Conservation (phyloP, 2,888 invertebrate species). For the Creontiades dilutus region DNA sequence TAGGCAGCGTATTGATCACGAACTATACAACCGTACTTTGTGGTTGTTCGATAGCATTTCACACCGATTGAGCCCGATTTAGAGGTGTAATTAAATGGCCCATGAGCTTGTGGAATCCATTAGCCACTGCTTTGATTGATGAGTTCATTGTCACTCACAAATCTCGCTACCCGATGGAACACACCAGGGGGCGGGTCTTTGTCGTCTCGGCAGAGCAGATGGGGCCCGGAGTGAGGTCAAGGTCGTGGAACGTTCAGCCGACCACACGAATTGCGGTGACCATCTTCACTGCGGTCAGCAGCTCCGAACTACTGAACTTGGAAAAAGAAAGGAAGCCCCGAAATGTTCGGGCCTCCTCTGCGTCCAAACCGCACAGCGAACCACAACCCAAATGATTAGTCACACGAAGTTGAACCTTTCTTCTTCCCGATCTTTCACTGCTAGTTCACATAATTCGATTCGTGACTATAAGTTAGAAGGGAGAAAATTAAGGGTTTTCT, state of each 20-base stretch:
- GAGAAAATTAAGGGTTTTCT: too few species aligned
- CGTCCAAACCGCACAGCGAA: background rate
- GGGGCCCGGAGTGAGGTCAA: background rate
- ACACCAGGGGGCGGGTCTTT: background rate
- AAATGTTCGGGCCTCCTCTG: background rate
- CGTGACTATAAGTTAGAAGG: too few species aligned
- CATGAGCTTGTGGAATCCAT: too few species aligned
- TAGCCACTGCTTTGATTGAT: too few species aligned
- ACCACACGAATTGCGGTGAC: constrained; percentile 9
- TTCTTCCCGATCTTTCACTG: background rate
- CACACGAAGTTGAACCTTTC: background rate
- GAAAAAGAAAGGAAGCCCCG: too few species aligned
- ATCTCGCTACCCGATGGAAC: background rate
- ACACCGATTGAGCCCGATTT: too few species aligned
- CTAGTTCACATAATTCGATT: too few species aligned
- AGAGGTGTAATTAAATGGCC: too few species aligned
- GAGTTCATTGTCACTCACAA: too few species aligned
- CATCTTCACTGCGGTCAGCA: constrained; percentile 40
- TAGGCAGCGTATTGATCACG: too few species aligned
- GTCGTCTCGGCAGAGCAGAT: background rate
- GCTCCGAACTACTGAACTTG: background rate
- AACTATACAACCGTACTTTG: too few species aligned
- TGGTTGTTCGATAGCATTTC: too few species aligned
- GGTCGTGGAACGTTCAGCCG: background rate
- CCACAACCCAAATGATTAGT: background rate